Conservation (phyloP, 2,797 vertebrate genomes). For the Argya squamiceps region DNA sequence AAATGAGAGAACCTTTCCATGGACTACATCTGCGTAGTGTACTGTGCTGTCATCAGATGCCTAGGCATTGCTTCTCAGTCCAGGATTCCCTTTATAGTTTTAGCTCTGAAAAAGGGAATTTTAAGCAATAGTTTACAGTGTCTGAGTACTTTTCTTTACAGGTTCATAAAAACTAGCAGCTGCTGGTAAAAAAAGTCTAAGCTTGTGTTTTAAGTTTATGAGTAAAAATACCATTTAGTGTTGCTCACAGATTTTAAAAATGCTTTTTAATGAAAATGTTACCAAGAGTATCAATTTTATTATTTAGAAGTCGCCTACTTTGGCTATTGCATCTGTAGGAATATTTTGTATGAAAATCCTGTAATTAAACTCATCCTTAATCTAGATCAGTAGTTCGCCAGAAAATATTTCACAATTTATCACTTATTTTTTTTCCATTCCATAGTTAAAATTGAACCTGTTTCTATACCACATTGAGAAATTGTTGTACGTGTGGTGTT, state of each 20-base stretch:
- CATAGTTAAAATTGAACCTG: not conserved
- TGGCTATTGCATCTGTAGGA: not conserved
- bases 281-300: not conserved
- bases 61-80: not conserved
- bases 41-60: fast-evolving
- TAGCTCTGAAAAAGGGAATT: not conserved
- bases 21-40: fast-evolving
- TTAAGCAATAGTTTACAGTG: not conserved
- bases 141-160: not conserved
- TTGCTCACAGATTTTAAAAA: not conserved
- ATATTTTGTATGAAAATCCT: not conserved
- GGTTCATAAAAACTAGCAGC: not conserved
- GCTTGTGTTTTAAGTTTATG: not conserved
- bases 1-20: not conserved
- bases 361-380: not conserved
- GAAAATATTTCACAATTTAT: not conserved
- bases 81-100: not conserved
- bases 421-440: not conserved
- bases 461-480: not conserved
- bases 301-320: not conserved
- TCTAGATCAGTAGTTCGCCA: not conserved
- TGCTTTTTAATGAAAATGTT: not conserved
- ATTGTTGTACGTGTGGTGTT: not conserved
- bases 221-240: not conserved
- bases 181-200: not conserved